Evolutionary conservation across 2,113 vertebrate species (phyloP).

Genomic region (Carassius gibelio): DNA sequence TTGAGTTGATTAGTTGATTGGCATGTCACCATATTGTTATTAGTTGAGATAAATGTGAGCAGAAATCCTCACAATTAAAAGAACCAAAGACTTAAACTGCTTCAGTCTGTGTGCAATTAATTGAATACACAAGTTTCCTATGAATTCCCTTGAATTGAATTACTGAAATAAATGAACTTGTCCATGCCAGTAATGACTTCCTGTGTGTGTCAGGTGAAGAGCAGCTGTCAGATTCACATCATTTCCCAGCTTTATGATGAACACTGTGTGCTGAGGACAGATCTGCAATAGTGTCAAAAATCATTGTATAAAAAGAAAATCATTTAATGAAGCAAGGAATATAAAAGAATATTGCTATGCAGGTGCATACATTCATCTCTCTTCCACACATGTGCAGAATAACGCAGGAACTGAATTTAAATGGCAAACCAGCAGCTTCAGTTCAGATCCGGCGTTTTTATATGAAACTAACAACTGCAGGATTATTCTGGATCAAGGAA

Average conservation of each 20-base stretch:
- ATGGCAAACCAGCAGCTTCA: neutral
- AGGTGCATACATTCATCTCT: neutral
- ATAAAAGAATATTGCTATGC: constrained; percentile 10
- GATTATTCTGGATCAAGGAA: neutral
- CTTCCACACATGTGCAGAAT: neutral
- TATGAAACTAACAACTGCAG: neutral
- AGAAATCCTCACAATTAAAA: no score
- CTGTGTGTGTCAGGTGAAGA: neutral
- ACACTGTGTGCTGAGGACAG: neutral
- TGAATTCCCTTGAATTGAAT: no score
- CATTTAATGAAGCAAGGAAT: neutral
- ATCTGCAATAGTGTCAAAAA: neutral
- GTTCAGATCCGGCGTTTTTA: neutral
- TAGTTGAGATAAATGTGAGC: no score
- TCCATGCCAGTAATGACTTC: no score
- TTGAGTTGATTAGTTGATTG: no score
- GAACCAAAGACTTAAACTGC: no score
- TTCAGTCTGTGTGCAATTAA: no score
- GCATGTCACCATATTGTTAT: no score
- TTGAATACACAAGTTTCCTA: no score
- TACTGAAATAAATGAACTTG: no score
- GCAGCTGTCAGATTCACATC: neutral
- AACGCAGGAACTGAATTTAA: neutral
- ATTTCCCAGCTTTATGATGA: neutral
- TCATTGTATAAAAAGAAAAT: neutral